Conservation (phyloP, 30 jellyfish, hydroid and myxozoan species). For the Pelagia noctiluca region DNA sequence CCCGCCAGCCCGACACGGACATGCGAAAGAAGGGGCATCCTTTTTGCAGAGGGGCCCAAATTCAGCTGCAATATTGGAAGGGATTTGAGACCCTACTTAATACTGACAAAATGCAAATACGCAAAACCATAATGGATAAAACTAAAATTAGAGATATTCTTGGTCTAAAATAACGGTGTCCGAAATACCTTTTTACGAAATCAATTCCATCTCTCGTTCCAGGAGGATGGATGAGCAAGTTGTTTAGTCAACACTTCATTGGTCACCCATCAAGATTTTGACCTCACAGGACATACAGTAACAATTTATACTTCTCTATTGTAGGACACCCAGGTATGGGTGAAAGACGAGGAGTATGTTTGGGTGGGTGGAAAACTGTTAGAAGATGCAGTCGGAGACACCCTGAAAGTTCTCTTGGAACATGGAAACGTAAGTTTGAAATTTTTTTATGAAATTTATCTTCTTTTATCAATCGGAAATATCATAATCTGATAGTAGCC, state of each 20-base stretch:
- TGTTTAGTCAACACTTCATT: background rate
- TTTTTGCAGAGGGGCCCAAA: too few species aligned
- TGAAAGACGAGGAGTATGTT: constrained; percentile 84
- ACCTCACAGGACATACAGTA: too few species aligned
- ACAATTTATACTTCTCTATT: background rate
- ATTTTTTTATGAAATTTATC: background rate
- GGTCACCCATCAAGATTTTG: too few species aligned
- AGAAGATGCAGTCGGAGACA: constrained; percentile 55
- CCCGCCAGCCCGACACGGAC: too few species aligned
- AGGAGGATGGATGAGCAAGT: background rate
- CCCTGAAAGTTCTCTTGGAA: constrained; percentile 70
- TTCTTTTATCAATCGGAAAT: background rate
- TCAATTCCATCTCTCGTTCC: background rate
- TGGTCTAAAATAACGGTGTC: background rate
- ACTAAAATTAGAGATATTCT: background rate
- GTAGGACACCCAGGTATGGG: constrained; percentile 94
- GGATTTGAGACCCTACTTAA: too few species aligned
- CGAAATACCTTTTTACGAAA: background rate
- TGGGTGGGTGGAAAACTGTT: constrained; percentile 89
- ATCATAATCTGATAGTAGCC: background rate
- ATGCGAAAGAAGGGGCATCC: too few species aligned
- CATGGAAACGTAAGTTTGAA: constrained; percentile 84
- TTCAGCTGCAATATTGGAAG: too few species aligned
- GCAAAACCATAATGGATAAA: too few species aligned
- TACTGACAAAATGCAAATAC: too few species aligned